Evolutionary conservation across 1,140 invertebrate genomes (phyloP).

Genomic region (Triops cancriformis): DNA sequence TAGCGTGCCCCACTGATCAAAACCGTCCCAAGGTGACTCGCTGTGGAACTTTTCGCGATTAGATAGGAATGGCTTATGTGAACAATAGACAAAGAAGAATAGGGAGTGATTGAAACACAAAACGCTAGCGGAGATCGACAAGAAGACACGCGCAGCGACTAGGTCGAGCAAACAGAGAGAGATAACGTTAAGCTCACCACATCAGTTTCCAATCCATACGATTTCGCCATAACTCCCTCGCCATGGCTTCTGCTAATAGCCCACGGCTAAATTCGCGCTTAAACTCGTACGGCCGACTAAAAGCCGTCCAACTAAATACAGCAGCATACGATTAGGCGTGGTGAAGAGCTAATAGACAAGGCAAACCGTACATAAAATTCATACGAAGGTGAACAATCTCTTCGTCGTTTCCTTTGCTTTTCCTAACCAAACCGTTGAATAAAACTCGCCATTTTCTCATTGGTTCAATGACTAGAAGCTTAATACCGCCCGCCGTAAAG

Average conservation of each 20-base stretch:
- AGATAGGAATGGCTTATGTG: not conserved
- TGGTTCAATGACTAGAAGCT: slow-evolving; percentile 47
- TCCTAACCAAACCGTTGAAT: slow-evolving; percentile 50
- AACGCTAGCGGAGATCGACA: not conserved
- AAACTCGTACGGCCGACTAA: slow-evolving; percentile 41
- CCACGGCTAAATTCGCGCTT: slow-evolving; percentile 43
- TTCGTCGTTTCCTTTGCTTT: slow-evolving; percentile 31
- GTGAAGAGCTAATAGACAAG: slow-evolving; percentile 12
- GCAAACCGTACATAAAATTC: slow-evolving; percentile 41
- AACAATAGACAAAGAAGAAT: slow-evolving; percentile 15
- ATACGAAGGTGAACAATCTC: slow-evolving; percentile 42
- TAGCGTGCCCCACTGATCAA: slow-evolving; percentile 47
- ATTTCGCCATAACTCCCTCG: slow-evolving; percentile 46
- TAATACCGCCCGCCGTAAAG: slow-evolving; percentile 50
- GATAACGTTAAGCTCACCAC: slow-evolving; percentile 24
- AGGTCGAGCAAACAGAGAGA: not conserved
- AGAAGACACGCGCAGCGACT: not conserved
- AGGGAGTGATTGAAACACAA: not conserved
- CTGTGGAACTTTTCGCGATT: slow-evolving; percentile 32
- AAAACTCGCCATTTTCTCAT: slow-evolving; percentile 46
- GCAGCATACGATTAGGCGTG: not conserved
- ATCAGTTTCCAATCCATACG: slow-evolving; percentile 29
- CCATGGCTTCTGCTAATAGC: slow-evolving; percentile 46
- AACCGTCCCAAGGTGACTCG: slow-evolving; percentile 35
- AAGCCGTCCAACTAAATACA: slow-evolving; percentile 49